Percentiles rank a stretch among this genome's conserved stretches.
Evolutionary conservation across 2,888 invertebrate genomes (phyloP).

Genomic region (Vanessa cardui): DNA sequence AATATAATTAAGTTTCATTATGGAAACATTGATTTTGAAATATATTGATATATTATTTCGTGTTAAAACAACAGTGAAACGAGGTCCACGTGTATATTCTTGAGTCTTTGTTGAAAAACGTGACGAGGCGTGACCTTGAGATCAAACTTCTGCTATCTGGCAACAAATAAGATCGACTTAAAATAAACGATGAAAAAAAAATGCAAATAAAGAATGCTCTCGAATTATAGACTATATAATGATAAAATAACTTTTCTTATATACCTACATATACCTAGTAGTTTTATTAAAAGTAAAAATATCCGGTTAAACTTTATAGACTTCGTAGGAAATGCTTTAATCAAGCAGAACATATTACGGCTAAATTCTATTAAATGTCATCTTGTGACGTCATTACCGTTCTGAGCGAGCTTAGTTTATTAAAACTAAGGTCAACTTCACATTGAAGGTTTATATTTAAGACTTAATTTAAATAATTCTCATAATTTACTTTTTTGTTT

Average conservation of each 20-base stretch:
- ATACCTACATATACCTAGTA: too few species aligned
- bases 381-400: conserved; percentile 17
- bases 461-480: not conserved
- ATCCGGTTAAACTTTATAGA: not conserved
- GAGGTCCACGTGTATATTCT: too few species aligned
- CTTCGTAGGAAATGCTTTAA: conserved; percentile 10
- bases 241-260: too few species aligned
- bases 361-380: conserved; percentile 4
- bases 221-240: too few species aligned
- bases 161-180: too few species aligned
- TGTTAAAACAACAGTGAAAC: too few species aligned
- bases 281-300: not conserved
- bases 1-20: not conserved
- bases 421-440: conserved; percentile 28
- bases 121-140: too few species aligned
- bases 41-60: too few species aligned
- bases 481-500: not conserved
- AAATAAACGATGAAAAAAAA: too few species aligned
- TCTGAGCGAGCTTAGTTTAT: conserved; percentile 14
- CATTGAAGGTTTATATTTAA: conserved; percentile 4
- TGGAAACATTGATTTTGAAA: not conserved
- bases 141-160: too few species aligned
- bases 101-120: too few species aligned
- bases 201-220: too few species aligned
- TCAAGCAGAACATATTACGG: conserved; percentile 3